A percentile compares a stretch with the other conserved stretches of the same genome.
phyloP scores from a whole-genome alignment of 2,888 invertebrate genomes.

The Archips crataeganus region DNA sequence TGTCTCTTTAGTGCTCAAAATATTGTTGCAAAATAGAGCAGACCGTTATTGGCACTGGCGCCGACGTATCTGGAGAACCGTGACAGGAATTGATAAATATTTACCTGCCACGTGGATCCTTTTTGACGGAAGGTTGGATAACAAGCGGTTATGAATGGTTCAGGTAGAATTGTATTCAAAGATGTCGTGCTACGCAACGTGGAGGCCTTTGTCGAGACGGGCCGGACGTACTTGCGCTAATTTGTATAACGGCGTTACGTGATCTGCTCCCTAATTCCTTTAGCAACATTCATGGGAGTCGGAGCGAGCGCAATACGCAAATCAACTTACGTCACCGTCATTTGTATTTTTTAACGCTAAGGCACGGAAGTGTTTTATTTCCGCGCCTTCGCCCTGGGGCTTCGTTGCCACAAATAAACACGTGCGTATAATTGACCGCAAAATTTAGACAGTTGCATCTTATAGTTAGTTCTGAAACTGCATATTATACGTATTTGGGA shows the following conservation, averaged over 20 bases:
- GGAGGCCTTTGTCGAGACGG: constrained; percentile 29
- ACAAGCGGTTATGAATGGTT: constrained; percentile 29
- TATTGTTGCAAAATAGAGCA: too few species aligned
- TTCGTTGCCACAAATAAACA: not conserved
- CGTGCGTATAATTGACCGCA: not conserved
- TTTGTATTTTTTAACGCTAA: not conserved
- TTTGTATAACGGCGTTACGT: constrained; percentile 31
- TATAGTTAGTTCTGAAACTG: not conserved
- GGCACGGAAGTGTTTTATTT: not conserved
- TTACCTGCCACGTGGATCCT: constrained; percentile 32
- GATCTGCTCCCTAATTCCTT: constrained; percentile 19
- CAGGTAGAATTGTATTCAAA: constrained; percentile 39
- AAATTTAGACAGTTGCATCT: not conserved
- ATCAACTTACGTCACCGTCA: constrained; percentile 3
- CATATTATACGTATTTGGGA: not conserved
- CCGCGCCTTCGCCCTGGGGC: not conserved
- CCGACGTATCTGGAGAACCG: constrained; percentile 10
- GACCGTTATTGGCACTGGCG: not conserved
- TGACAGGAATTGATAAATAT: constrained; percentile 23
- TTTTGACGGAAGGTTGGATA: constrained; percentile 14
- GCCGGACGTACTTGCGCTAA: constrained; percentile 27
- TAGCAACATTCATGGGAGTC: constrained; percentile 3
- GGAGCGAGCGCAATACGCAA: not conserved
- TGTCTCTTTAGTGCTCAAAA: not conserved
- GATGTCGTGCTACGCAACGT: constrained; percentile 21